A percentile compares a stretch with the other conserved stretches of the same genome.
Evolutionary conservation across 2,113 vertebrate species (phyloP).

Genomic region (Trematocara nigrifrons): DNA sequence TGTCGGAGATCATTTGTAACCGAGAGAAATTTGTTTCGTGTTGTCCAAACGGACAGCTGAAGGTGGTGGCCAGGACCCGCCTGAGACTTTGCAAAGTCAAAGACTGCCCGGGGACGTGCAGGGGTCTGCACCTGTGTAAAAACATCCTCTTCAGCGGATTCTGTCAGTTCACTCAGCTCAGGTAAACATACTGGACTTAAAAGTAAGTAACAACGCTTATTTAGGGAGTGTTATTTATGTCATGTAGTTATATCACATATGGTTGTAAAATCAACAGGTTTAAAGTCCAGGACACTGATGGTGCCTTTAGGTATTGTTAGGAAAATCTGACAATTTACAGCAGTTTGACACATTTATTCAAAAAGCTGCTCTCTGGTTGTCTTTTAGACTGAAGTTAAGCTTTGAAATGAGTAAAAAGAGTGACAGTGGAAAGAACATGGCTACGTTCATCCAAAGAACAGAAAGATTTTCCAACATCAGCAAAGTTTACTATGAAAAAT

Average conservation of each 20-base stretch:
- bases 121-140: conserved; percentile 63
- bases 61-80: conserved; percentile 45
- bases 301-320: neutral
- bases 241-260: neutral
- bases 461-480: neutral
- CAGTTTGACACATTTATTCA: neutral
- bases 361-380: neutral
- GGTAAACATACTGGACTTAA: neutral
- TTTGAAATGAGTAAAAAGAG: neutral
- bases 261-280: neutral
- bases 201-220: neutral
- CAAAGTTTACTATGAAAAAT: neutral
- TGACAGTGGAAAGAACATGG: neutral
- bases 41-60: neutral
- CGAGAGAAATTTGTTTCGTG: neutral
- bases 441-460: neutral
- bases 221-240: rapidly evolving
- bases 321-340: neutral
- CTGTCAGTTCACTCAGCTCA: neutral
- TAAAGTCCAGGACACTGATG: neutral
- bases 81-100: conserved; percentile 46
- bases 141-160: conserved; percentile 31
- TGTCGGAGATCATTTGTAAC: neutral
- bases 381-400: neutral
- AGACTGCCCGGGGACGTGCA: conserved; percentile 29